Conservation (phyloP, 1,140 invertebrate species). For the Drosophila saltans region DNA sequence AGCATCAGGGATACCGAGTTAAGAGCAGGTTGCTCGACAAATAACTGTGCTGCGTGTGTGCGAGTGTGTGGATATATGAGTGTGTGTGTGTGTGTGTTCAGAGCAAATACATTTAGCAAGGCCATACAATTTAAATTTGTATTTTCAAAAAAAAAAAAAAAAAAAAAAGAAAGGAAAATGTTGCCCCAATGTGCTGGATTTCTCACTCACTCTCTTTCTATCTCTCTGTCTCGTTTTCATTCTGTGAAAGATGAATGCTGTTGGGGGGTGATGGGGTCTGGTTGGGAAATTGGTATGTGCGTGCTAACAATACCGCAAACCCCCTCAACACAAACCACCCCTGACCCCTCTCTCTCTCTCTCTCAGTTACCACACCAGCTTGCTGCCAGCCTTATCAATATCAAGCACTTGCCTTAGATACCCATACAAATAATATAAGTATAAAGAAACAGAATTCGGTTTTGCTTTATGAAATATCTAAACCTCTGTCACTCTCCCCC, state of each 20-base stretch:
- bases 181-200: background rate
- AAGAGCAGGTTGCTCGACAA: background rate
- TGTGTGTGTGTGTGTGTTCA: constrained; percentile 3
- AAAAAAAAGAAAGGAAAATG: background rate
- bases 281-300: constrained; percentile 15
- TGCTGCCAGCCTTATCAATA: constrained; percentile 72
- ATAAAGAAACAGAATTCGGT: constrained; percentile 39
- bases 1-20: constrained; percentile 26
- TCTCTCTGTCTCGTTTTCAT: background rate
- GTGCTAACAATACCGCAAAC: constrained; percentile 59
- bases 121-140: constrained; percentile 73
- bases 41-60: background rate
- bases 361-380: constrained; percentile 15
- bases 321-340: constrained; percentile 11
- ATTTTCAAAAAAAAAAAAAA: constrained; percentile 50
- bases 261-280: constrained; percentile 3
- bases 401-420: constrained; percentile 64
- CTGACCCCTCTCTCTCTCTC: no score
- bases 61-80: constrained; percentile 28
- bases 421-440: constrained; percentile 39
- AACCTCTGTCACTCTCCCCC: background rate
- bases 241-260: constrained; percentile 5
- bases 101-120: constrained; percentile 65
- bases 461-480: constrained; percentile 41
- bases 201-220: no score